Base-by-base conservation (phyloP, 1,140 invertebrate genomes). In the Orussus abietinus region DNA sequence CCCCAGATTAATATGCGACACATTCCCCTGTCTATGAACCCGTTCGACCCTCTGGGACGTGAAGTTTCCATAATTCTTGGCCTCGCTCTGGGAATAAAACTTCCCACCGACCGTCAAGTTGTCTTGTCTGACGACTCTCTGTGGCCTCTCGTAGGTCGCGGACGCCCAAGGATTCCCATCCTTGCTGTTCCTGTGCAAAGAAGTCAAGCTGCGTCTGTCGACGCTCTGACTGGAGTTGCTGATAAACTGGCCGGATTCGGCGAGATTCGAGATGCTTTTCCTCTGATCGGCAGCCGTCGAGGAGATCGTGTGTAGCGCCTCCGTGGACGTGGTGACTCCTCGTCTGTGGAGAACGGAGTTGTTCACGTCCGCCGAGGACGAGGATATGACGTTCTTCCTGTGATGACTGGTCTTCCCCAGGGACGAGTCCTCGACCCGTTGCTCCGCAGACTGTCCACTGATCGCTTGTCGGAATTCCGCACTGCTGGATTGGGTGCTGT, bases 291-390 rank as follows among this genome's bases (percentile, higher is more conserved):
- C 80, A 11, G 85, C 86, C 1, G 85, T 83, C 0, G 85, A 82
- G n/a, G 84, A 85, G 4, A 81, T 80, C 6, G 79, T 79, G 50
- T 84, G 82, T 4, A 82, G 66, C 4, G 80, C 78, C 60, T 83
- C 81, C 2, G 78, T 76, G 0, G 77, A 78, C 0, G 75, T 68
- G 2, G 75, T 64, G 9, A 76, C 65, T 14, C 80, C 81, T 55
- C 86, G 86, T 9, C 87, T 77, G 60, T 89, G 85, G 3, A 91
- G 75, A 13, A 90, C 82, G 12, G 85, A 75, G 49, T 91, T 90
- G 18, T 71, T 80, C 0, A 86, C 77, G 51, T 88, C 81, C 0
- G 80, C 75, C n/a, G 83, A 79, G 0, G 84, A 83, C 0, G 71
- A 71, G 1, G 83, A 80, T 33, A 90, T 80, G 14, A 87, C 76